A percentile compares a stretch with the other conserved stretches of the same genome.
phyloP scores from a whole-genome alignment of 64 coral and sea anemone species.

The Catalaphyllia jardinei region DNA sequence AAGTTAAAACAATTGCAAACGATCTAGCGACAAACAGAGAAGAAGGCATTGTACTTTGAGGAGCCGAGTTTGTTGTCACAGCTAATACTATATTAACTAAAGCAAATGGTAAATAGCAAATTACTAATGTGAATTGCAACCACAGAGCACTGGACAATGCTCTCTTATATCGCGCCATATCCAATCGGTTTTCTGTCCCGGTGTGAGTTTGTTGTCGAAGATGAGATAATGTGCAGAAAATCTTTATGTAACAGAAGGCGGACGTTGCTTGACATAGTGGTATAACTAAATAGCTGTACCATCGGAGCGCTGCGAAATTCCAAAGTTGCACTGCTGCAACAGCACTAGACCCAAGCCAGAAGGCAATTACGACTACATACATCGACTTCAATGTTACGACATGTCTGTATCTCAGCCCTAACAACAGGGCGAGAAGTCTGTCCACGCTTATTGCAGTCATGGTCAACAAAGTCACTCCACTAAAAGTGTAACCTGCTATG shows the following conservation, averaged over 20 bases:
- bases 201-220: neutral
- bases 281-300: neutral
- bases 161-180: neutral
- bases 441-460: neutral
- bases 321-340: neutral
- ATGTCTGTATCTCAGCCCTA: neutral
- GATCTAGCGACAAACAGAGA: neutral
- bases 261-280: neutral
- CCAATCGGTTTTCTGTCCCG: neutral
- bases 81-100: neutral
- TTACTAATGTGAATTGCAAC: neutral
- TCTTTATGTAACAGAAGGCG: neutral
- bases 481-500: neutral
- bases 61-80: neutral
- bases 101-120: neutral
- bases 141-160: neutral
- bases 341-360: neutral
- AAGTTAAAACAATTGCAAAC: neutral
- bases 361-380: neutral
- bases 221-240: neutral
- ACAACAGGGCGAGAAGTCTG: slow-evolving; percentile 6
- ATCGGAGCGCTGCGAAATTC: neutral
- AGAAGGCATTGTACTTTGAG: neutral
- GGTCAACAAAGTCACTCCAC: slow-evolving; percentile 2
- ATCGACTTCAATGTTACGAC: neutral